Conservation (phyloP, 2,888 invertebrate genomes). For the Spilosoma lubricipeda region DNA sequence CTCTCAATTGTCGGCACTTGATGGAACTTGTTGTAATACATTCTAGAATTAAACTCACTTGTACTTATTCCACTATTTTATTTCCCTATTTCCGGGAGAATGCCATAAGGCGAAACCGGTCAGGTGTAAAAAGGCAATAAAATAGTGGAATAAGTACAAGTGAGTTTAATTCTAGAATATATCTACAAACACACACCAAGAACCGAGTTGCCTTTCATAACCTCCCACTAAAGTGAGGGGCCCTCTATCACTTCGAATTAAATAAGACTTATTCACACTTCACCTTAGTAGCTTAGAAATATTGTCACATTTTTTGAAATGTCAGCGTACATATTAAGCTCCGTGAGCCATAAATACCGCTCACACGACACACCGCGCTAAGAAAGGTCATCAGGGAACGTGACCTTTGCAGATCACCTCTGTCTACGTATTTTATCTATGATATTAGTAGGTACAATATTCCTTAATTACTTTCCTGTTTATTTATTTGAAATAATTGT, state of each 20-base stretch:
- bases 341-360: conserved; percentile 50
- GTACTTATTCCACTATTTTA: too few relatives aligned
- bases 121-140: too few relatives aligned
- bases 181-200: background rate
- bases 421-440: conserved; percentile 12
- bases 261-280: background rate
- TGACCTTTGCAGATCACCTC: conserved; percentile 47
- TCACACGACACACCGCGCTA: conserved; percentile 49
- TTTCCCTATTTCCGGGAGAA: too few relatives aligned
- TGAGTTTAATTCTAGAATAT: too few relatives aligned
- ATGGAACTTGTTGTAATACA: too few relatives aligned
- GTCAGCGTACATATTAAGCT: conserved; percentile 46
- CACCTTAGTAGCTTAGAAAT: conserved; percentile 2
- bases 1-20: too few relatives aligned
- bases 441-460: background rate
- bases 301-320: conserved; percentile 40
- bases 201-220: background rate
- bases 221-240: background rate
- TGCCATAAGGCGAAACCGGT: too few relatives aligned
- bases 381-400: conserved; percentile 50
- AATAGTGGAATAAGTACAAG: too few relatives aligned
- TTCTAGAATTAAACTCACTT: too few relatives aligned
- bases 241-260: background rate
- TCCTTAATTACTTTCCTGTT: background rate
- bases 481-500: background rate